phyloP scores from a whole-genome alignment of 2,888 invertebrate genomes.

The Nomada flava region DNA sequence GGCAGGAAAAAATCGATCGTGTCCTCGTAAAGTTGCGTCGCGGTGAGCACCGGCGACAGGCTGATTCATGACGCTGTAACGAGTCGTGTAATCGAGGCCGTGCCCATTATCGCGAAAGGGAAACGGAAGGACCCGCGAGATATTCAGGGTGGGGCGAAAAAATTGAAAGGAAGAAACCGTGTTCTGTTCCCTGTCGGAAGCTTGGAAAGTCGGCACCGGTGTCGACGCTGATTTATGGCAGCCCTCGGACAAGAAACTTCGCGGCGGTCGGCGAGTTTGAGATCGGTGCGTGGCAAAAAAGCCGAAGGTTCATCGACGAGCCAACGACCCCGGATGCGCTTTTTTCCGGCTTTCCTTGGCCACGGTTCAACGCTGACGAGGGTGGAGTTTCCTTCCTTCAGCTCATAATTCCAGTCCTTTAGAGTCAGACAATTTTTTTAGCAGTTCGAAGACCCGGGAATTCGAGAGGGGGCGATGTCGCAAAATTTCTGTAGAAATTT shows the following conservation, averaged over 20 bases:
- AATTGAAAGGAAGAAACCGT: neutral
- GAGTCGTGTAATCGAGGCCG: neutral
- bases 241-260: conserved; percentile 20
- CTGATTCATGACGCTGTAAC: conserved; percentile 7
- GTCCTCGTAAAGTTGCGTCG: neutral
- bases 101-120: neutral
- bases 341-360: conserved; percentile 7
- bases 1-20: neutral
- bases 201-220: neutral
- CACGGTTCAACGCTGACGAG: neutral
- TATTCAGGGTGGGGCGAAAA: neutral
- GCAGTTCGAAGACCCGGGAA: no score
- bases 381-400: neutral
- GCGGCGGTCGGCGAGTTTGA: neutral
- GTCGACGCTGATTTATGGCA: conserved; percentile 37
- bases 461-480: no score
- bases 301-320: conserved; percentile 29
- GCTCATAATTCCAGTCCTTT: neutral
- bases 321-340: neutral
- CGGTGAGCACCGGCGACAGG: neutral
- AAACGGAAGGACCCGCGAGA: neutral
- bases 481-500: no score
- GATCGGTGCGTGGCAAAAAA: conserved; percentile 16
- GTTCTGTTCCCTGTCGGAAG: neutral
- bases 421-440: neutral